Evolutionary conservation across 1,140 invertebrate species (phyloP), one percentile per base, ranked within the genome.

Genomic region (Zaprionus nigranus): DNA sequence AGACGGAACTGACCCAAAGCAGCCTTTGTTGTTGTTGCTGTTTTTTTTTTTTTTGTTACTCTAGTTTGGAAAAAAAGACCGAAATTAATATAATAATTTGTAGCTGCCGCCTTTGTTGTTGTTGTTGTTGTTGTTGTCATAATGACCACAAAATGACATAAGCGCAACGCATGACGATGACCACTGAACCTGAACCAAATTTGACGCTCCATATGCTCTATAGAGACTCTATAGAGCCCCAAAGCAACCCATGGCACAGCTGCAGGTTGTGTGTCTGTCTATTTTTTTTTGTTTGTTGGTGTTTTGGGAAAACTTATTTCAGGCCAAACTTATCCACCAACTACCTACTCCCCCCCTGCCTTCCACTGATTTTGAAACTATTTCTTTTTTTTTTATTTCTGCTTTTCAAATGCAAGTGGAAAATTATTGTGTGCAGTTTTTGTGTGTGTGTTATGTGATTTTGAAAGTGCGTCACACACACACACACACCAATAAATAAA

Each of bases 51-150:
- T 51, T 20, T 51, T 51, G 46, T 51, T 75, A 67, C 71, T 79
- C 82, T 57, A 86, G 70, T 86, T 86, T 70, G 28, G 40, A 26
- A 62, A 74, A n/a, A 36, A 36, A 46, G 28, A 38, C 59, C 61
- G 43, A 79, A 82, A 87, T 78, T 81, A 84, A 88, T 88, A 84
- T 79, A 85, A 82, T 85, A 85, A 85, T 86, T 75, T 85, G 75
- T 46, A 17, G n/a, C 40, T 46, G 40, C 40, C 40, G 40, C 40
- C 40, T 43, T 78, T 79, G 20, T 20, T 20, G 20, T 40, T 36
- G 64, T 73, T 20, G 49, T 36, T 79, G 20, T 20, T 20, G 20
- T 40, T 36, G 64, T 73, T 20, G 49, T 36, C 54, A 84, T 85
- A 81, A 84, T 78, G 78, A 77, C 79, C 67, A 56, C 59, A 56